Base-by-base conservation (phyloP, 2,113 vertebrate genomes). In the Apodemus speciosus region DNA sequence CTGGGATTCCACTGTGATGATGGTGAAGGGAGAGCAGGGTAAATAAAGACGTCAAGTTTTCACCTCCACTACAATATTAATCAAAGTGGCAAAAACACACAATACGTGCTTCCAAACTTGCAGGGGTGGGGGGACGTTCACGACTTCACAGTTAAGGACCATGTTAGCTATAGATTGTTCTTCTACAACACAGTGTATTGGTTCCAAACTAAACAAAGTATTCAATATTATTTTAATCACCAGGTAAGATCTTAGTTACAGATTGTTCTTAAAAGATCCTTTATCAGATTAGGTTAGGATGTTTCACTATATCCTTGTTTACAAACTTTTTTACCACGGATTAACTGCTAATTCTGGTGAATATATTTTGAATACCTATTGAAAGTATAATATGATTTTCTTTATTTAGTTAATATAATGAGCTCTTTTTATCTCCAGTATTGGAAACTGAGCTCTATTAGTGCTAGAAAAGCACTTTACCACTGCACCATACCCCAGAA, bases 281-380 rank as follows among this genome's bases (percentile, higher is more conserved):
- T 91, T 60, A 43, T 40, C 40, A 94, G 38, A 56, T n/a, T 83
- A 43, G 76, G 64, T n/a, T 83, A 43, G 76, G 4, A 92, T 81
- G 18, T 53, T 87, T 73, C 38, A 32, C 53, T 84, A 72, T 58
- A 89, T 72, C 2, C 25, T 62, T 86, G 11, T 68, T 92, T 92
- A 46, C 18, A 49, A 72, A 81, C 27, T 77, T 95, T n/a, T 91
- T 51, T 25, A 83, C 60, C 25, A 58, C 2, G 40, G 6, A 90
- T 2, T 76, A 94, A 85, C 25, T 60, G 25, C 32, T 89, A 88
- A 90, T 43, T 85, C 69, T 93, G 27, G 64, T 11, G 94, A 93
- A 46, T 35, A 23, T 10, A 75, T 87, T 85, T 73, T 46, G 15
- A 88, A 9, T 23, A 92, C 5, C 4, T 68, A 69, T 10, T 43